phyloP scores from a whole-genome alignment of 2,888 invertebrate genomes.

The Nipponacmea schrenckii region DNA sequence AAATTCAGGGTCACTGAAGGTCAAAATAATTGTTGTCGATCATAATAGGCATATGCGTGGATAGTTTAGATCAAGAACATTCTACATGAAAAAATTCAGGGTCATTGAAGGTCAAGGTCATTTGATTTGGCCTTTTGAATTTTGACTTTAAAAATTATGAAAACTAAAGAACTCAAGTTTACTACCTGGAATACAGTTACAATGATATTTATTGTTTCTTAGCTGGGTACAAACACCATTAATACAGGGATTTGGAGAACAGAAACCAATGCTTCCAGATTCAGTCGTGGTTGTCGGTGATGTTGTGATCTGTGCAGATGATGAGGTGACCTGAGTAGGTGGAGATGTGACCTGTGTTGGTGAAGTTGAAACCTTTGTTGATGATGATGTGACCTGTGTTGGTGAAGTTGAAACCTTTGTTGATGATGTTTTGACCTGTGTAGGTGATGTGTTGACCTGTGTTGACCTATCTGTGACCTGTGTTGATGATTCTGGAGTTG shows the following conservation, averaged over 20 bases:
- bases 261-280: slow-evolving; percentile 13
- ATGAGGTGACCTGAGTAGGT: not conserved
- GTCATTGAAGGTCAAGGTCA: too few species aligned
- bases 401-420: not conserved
- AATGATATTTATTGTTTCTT: slow-evolving; percentile 40
- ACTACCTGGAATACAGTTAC: slow-evolving; percentile 56
- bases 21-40: too few species aligned
- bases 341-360: not conserved
- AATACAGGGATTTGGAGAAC: slow-evolving; percentile 45
- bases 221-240: slow-evolving; percentile 55
- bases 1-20: too few species aligned
- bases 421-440: not conserved
- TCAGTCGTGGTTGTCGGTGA: slow-evolving; percentile 4
- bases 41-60: too few species aligned
- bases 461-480: not conserved
- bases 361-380: not conserved
- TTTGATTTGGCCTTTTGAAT: too few species aligned
- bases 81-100: too few species aligned
- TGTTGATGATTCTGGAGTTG: not conserved
- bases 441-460: not conserved
- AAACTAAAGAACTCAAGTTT: too few species aligned
- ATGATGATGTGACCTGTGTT: not conserved
- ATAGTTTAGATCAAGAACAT: too few species aligned
- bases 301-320: not conserved
- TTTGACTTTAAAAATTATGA: too few species aligned